Evolutionary conservation across 2,113 vertebrate genomes (phyloP), one percentile per base, ranked within the genome.

Genomic region (Eurypyga helias): DNA sequence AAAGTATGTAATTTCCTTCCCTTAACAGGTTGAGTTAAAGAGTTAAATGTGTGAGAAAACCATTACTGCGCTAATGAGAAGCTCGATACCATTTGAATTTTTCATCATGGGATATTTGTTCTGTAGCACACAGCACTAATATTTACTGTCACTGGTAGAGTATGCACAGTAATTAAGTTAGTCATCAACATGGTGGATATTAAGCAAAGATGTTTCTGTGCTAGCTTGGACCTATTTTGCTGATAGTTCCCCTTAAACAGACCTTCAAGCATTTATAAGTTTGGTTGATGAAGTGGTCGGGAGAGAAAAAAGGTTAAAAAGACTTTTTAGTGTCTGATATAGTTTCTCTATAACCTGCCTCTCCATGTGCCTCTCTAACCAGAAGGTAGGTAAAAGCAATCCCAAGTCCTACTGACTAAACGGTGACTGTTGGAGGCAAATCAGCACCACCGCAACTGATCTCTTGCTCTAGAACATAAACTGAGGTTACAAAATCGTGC

Each of bases 1-100:
- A 90, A 95, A 91, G 91, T 71, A 61, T 95, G 87, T 76, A 48
- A 94, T 92, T 92, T 95, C 80, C 77, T 95, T 97, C 80, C 92
- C 66, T 33, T 57, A 87, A 94, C 96, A 97, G 89, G 96, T 93
- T 79, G 92, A 84, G 83, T 97, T 95, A 97, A 96, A 95, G 96
- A 96, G 95, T 92, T 95, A 89, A 94, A 96, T 89, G 95, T 93
- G 94, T 91, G 90, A 96, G 94, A 96, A 83, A 91, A 65, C 94
- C 89, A 97, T 97, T 97, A 97, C 81, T 34, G 80, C 73, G 38
- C 92, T 97, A 97, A 97, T 97, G 92, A 97, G 97, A 96, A 97
- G 81, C 95, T 96, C 83, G 41, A 95, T 97, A 93, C 80, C 24
- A 2, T 95, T 94, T 96, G 90, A 97, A 97, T 97, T 97, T 97